Evolutionary conservation across 2,888 invertebrate genomes (phyloP).

Genomic region (Plebejus anna): DNA sequence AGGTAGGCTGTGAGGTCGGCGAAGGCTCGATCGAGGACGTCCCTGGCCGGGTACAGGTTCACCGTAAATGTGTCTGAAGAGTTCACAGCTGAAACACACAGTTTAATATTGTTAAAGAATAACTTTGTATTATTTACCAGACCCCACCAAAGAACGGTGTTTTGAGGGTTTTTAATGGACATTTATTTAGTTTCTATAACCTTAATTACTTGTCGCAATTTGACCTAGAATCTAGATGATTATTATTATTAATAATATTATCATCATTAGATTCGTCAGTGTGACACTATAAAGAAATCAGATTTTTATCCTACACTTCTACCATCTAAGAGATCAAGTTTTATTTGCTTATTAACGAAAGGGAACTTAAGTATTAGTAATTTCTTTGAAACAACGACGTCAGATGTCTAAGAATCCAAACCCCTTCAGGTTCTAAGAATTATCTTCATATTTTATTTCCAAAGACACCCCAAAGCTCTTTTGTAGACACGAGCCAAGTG

Average conservation of each 20-base stretch:
- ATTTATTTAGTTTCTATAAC: too few species aligned
- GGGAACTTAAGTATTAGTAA: too few species aligned
- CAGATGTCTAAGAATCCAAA: not conserved
- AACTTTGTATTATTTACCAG: too few species aligned
- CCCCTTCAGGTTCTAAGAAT: not conserved
- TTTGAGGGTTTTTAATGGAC: too few species aligned
- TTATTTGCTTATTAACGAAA: not conserved
- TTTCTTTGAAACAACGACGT: too few species aligned
- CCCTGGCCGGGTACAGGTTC: conserved; percentile 92
- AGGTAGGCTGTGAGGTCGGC: conserved; percentile 91
- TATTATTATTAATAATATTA: too few species aligned
- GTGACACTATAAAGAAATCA: too few species aligned
- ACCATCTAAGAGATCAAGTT: not conserved
- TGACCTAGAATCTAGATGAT: too few species aligned
- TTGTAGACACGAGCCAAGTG: not conserved
- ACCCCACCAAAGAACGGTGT: too few species aligned
- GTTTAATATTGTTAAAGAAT: not conserved
- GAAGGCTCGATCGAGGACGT: conserved; percentile 89
- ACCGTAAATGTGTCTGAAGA: conserved; percentile 83
- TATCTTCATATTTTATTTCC: not conserved
- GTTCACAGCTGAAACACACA: conserved; percentile 50
- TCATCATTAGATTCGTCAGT: too few species aligned
- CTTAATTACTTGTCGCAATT: too few species aligned
- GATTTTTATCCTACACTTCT: too few species aligned
- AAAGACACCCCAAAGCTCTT: not conserved